phyloP scores from a whole-genome alignment of 2,888 invertebrate genomes.

The Parthenolecanium corni region DNA sequence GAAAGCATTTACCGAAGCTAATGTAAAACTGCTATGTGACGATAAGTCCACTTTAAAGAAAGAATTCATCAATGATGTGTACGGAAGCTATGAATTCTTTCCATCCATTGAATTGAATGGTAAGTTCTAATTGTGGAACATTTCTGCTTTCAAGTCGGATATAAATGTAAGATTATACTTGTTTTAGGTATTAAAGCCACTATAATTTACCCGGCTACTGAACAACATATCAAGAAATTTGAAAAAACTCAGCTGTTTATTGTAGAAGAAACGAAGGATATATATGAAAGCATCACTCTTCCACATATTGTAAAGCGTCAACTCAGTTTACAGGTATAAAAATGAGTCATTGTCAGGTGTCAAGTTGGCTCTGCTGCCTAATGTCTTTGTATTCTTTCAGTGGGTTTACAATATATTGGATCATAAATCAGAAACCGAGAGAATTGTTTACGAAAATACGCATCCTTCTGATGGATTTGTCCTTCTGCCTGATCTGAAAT shows the following conservation, averaged over 20 bases:
- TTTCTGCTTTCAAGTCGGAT: too few species aligned
- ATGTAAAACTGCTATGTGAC: slow-evolving; percentile 46
- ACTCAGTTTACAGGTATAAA: slow-evolving; percentile 65
- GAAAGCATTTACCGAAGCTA: slow-evolving; percentile 59
- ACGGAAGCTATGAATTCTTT: slow-evolving; percentile 55
- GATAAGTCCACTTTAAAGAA: slow-evolving; percentile 48
- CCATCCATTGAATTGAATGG: slow-evolving; percentile 52
- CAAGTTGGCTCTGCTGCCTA: background rate
- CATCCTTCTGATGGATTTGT: slow-evolving; percentile 73
- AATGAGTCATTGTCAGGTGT: background rate
- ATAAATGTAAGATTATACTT: background rate
- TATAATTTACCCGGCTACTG: slow-evolving; percentile 85
- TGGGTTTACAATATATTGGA: slow-evolving; percentile 96
- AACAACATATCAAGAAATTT: slow-evolving; percentile 83
- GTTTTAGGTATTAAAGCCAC: slow-evolving; percentile 69
- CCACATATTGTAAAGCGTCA: slow-evolving; percentile 62
- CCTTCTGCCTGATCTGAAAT: slow-evolving; percentile 87
- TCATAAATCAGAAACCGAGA: slow-evolving; percentile 77
- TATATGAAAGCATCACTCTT: slow-evolving; percentile 66
- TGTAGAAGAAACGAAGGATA: slow-evolving; percentile 69
- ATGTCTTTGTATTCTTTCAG: slow-evolving; percentile 44
- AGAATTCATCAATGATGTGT: slow-evolving; percentile 70
- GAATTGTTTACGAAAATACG: slow-evolving; percentile 70
- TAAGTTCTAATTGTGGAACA: slow-evolving; percentile 39
- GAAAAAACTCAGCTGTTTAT: slow-evolving; percentile 59